Conservation (phyloP, 2,797 vertebrate species). For the Ataeniobius toweri region DNA sequence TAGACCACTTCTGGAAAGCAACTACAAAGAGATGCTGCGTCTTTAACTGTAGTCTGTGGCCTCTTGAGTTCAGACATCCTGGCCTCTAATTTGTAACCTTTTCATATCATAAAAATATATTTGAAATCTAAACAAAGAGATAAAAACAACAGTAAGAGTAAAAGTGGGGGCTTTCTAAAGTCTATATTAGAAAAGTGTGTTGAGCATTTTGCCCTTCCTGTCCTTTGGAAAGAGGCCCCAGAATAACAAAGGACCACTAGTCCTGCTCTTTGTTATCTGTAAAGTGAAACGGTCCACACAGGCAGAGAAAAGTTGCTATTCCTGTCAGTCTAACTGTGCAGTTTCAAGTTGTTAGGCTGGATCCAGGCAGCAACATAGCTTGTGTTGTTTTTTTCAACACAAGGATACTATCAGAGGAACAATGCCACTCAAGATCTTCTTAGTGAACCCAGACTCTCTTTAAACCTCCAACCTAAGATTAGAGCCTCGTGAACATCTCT, state of each 20-base stretch:
- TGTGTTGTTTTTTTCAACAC: constrained; percentile 26
- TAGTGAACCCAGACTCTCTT: not conserved
- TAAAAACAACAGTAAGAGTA: constrained; percentile 1
- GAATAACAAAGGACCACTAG: constrained; percentile 57
- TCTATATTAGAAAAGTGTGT: constrained; percentile 49
- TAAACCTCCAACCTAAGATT: constrained; percentile 8
- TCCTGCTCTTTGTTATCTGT: constrained; percentile 50
- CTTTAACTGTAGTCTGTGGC: constrained; percentile 6
- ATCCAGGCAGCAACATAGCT: constrained; percentile 52
- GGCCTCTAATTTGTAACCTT: not conserved
- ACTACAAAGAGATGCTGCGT: constrained; percentile 31
- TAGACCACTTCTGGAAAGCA: constrained; percentile 37
- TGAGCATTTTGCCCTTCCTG: constrained; percentile 53
- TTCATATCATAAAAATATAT: not conserved
- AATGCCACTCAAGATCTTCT: constrained; percentile 8
- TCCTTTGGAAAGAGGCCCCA: constrained; percentile 35
- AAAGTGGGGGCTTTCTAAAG: constrained; percentile 22
- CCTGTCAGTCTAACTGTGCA: constrained; percentile 42
- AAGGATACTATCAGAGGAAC: constrained; percentile 15
- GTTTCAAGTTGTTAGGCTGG: constrained; percentile 11
- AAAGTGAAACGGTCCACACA: constrained; percentile 52
- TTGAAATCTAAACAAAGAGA: constrained; percentile 12
- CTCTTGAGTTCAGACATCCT: not conserved
- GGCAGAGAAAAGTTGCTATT: constrained; percentile 59
- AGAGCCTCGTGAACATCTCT: constrained; percentile 18